Evolutionary conservation across 2,888 invertebrate species (phyloP).

Genomic region (Drosophila maculinotata): DNA sequence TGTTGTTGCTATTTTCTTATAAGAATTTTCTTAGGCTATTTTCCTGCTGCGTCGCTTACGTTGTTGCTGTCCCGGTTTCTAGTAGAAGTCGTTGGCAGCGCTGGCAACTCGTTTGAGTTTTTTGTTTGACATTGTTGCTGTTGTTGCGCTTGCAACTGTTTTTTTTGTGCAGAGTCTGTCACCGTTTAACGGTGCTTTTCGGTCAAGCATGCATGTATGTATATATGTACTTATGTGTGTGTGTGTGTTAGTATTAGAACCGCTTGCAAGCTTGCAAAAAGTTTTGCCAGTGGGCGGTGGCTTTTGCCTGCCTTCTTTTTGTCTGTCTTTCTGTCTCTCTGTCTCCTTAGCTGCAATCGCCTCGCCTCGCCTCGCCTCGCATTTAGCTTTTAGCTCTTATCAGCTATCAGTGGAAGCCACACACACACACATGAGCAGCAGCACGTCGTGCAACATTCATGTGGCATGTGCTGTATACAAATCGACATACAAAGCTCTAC

Average conservation of each 20-base stretch:
- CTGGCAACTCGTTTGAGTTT: slow-evolving; percentile 48
- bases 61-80: slow-evolving; percentile 59
- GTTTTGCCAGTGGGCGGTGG: slow-evolving; percentile 51
- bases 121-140: slow-evolving; percentile 31
- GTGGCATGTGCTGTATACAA: slow-evolving; percentile 42
- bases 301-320: slow-evolving; percentile 42
- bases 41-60: slow-evolving; percentile 53
- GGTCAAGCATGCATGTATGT: slow-evolving; percentile 43
- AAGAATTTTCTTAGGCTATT: slow-evolving; percentile 74
- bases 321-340: not conserved
- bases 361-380: slow-evolving; percentile 11
- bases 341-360: too few species aligned
- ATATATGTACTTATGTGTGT: slow-evolving; percentile 14
- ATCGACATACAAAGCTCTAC: slow-evolving; percentile 26
- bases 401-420: slow-evolving; percentile 62
- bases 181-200: slow-evolving; percentile 72
- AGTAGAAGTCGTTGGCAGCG: slow-evolving; percentile 53
- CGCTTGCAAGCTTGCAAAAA: slow-evolving; percentile 52
- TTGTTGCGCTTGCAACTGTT: slow-evolving; percentile 45
- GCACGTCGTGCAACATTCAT: slow-evolving; percentile 46
- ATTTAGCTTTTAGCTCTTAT: slow-evolving; percentile 53
- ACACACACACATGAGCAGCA: slow-evolving; percentile 13
- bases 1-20: slow-evolving; percentile 69
- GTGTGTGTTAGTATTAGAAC: slow-evolving; percentile 23
- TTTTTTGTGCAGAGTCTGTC: slow-evolving; percentile 64